Evolutionary conservation across 2,888 invertebrate species (phyloP).

Genomic region (Leptopterna dolabrata): DNA sequence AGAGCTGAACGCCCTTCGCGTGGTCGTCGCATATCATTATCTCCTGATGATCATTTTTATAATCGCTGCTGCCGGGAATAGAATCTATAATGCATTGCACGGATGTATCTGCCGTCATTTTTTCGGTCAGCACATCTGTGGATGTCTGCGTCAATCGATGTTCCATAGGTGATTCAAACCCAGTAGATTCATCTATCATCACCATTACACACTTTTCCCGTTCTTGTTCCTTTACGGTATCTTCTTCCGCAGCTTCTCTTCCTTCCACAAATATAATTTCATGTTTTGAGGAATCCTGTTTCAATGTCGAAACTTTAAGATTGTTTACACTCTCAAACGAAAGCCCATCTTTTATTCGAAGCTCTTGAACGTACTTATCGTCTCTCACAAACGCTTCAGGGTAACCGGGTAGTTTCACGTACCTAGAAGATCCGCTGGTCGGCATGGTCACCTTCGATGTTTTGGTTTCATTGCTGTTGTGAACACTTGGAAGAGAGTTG

Average conservation of each 20-base stretch:
- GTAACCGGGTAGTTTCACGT: conserved; percentile 14
- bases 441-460: neutral
- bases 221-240: too few species aligned
- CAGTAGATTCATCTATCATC: neutral
- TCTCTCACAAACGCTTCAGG: neutral
- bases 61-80: neutral
- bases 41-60: conserved; percentile 13
- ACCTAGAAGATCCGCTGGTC: neutral
- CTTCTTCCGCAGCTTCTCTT: neutral
- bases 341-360: conserved; percentile 18
- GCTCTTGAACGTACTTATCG: neutral
- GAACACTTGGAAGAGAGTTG: neutral
- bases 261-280: neutral
- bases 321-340: conserved; percentile 9
- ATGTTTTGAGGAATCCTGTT: neutral
- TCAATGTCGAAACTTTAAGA: neutral
- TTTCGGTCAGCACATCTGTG: neutral
- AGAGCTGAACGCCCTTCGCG: neutral
- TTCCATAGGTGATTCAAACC: neutral
- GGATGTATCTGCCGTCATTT: neutral
- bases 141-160: neutral
- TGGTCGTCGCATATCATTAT: conserved; percentile 13
- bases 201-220: too few species aligned
- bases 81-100: conserved; percentile 3
- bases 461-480: neutral